These are phyloP conservation scores for Sparus aurata DNA, from an alignment of 2,797 vertebrate species.

Conservation along the genomic window DNA sequence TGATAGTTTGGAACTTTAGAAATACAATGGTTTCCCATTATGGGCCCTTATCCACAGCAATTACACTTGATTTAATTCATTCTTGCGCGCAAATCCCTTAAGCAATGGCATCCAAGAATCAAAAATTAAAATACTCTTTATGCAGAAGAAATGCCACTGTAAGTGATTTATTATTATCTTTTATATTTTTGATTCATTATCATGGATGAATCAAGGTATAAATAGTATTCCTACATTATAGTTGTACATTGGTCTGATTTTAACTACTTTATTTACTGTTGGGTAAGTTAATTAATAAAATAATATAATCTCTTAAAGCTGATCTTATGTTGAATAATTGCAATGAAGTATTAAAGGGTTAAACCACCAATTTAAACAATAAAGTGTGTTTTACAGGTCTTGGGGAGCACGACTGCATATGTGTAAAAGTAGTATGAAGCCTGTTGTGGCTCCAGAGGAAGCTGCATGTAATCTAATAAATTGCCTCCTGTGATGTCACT, in stretches of 20 bases:
- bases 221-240: background rate
- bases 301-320: background rate
- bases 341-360: background rate
- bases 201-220: background rate
- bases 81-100: background rate
- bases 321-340: background rate
- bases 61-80: slow-evolving; percentile 21
- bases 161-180: background rate
- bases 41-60: background rate
- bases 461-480: no score
- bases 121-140: background rate
- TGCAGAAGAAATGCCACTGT: background rate
- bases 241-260: background rate
- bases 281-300: background rate
- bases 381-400: no score
- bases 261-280: background rate
- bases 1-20: background rate
- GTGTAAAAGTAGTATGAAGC: no score
- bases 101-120: background rate
- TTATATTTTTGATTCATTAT: background rate
- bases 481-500: no score
- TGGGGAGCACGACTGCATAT: no score
- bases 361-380: no score
- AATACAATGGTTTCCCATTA: background rate
- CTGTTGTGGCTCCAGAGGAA: no score